Evolutionary conservation across 2,888 invertebrate species (phyloP), one percentile per base, ranked within the genome.

Genomic region (Ptychoptera albimana): DNA sequence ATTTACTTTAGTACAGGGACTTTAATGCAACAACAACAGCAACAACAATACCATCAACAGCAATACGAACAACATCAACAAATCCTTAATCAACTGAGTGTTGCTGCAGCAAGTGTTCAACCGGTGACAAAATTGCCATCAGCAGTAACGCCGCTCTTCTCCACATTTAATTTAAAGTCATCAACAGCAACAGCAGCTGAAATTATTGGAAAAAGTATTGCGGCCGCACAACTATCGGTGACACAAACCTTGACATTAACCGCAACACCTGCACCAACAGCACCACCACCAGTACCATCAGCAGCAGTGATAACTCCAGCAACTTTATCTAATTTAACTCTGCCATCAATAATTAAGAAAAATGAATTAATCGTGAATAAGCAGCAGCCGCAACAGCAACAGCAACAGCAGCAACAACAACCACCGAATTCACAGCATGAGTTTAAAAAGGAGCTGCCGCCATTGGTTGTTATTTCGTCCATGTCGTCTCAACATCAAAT

Each of bases 151-250:
- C 54, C 39, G 64, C 72, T 51, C 58, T 71, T 38, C 66, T 69
- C 49, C 72, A 70, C 54, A 72, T 71, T 14, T 70, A 70, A 6
- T 60, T 72, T 37, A 60, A 72, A 47, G 72, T 38, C 8, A 12
- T 34, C 30, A 39, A 40, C 8, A 12, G 37, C 30, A 39, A 11
- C 29, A 2, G 7, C 31, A 13, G 12, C 32, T 12, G 30, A 32
- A 37, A 8, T 16, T 13, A 23, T 23, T 23, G 7, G 23, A 5
- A 23, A 23, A 70, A 52, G 60, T 70, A 11, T 61, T 47, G 56
- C 68, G 51, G 59, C 69, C 39, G 66, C 70, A 49, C 59, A 59
- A 9, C 57, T 60, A 59, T 66, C 56, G 57, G 70, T 49, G 55
- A 68, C 52, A 61, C 67, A 57, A 58, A 69, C 46, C 55, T 69